phyloP scores from a whole-genome alignment of 2,888 invertebrate genomes.

The Mythimna albipuncta region DNA sequence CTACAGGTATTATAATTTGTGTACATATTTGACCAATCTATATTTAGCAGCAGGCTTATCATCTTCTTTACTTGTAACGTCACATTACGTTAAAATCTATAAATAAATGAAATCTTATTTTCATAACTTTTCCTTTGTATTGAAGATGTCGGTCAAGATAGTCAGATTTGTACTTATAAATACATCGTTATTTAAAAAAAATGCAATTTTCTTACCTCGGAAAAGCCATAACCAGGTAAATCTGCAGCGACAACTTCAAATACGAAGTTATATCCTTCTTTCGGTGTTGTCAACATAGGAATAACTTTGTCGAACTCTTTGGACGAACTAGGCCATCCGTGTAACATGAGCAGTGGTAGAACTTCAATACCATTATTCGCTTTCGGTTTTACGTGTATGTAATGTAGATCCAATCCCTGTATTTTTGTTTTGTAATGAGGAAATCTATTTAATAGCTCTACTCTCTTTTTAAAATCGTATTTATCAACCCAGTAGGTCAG shows the following conservation, averaged over 20 bases:
- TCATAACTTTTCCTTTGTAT: slow-evolving; percentile 25
- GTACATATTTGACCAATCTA: slow-evolving; percentile 15
- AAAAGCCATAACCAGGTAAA: slow-evolving; percentile 93
- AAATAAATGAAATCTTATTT: slow-evolving; percentile 26
- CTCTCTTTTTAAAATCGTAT: slow-evolving; percentile 92
- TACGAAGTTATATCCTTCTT: slow-evolving; percentile 90
- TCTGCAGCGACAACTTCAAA: slow-evolving; percentile 93
- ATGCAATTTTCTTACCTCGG: slow-evolving; percentile 85
- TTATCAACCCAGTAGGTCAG: slow-evolving; percentile 94
- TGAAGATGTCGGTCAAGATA: slow-evolving; percentile 34
- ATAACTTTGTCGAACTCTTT: slow-evolving; percentile 95
- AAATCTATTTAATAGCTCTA: slow-evolving; percentile 92
- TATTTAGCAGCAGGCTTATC: not conserved
- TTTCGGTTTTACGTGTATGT: slow-evolving; percentile 92
- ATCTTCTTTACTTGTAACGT: not conserved
- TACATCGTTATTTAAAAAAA: slow-evolving; percentile 4
- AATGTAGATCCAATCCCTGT: slow-evolving; percentile 94
- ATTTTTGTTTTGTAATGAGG: slow-evolving; percentile 95
- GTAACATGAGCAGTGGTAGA: slow-evolving; percentile 93
- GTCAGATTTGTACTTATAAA: not conserved
- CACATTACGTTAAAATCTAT: slow-evolving; percentile 30
- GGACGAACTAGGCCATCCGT: slow-evolving; percentile 97
- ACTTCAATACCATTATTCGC: slow-evolving; percentile 70
- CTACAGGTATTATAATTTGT: not conserved
- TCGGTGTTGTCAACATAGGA: slow-evolving; percentile 91